A percentile compares a stretch with the other conserved stretches of the same genome.
phyloP scores from a whole-genome alignment of 1,140 invertebrate species.

The Anastrepha obliqua region DNA sequence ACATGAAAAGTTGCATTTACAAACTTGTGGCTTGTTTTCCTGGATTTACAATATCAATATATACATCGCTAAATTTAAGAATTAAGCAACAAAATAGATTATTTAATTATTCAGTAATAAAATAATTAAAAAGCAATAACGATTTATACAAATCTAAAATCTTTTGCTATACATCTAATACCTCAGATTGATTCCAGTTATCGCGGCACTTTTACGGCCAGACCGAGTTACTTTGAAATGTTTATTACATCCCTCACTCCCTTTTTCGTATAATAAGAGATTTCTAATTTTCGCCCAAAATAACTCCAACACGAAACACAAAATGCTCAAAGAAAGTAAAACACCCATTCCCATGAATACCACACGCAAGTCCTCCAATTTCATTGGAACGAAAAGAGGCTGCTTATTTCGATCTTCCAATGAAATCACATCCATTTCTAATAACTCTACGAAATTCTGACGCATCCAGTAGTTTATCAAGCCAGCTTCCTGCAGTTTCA shows the following conservation, averaged over 20 bases:
- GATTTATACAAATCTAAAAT: too few relatives aligned
- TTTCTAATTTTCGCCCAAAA: not conserved
- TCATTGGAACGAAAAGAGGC: not conserved
- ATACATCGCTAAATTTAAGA: too few relatives aligned
- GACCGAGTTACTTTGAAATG: too few relatives aligned
- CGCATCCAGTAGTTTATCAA: not conserved
- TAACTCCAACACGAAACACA: not conserved
- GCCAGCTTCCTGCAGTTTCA: not conserved
- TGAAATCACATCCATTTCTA: not conserved
- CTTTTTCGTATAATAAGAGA: not conserved
- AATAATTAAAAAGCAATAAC: too few relatives aligned
- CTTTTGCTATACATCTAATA: too few relatives aligned
- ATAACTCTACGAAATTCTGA: not conserved
- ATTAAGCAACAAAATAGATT: too few relatives aligned
- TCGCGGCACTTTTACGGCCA: too few relatives aligned
- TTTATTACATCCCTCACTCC: not conserved
- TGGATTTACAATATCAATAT: too few relatives aligned
- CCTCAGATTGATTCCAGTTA: too few relatives aligned
- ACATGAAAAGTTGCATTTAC: too few relatives aligned
- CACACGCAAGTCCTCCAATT: not conserved
- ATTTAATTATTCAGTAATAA: too few relatives aligned
- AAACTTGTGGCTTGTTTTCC: too few relatives aligned
- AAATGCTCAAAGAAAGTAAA: not conserved
- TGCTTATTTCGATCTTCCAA: not conserved
- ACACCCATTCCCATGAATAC: not conserved